Percentiles rank a stretch among this genome's conserved stretches.
Conservation (phyloP, 2,113 vertebrate species). For the Barbus barbus region DNA sequence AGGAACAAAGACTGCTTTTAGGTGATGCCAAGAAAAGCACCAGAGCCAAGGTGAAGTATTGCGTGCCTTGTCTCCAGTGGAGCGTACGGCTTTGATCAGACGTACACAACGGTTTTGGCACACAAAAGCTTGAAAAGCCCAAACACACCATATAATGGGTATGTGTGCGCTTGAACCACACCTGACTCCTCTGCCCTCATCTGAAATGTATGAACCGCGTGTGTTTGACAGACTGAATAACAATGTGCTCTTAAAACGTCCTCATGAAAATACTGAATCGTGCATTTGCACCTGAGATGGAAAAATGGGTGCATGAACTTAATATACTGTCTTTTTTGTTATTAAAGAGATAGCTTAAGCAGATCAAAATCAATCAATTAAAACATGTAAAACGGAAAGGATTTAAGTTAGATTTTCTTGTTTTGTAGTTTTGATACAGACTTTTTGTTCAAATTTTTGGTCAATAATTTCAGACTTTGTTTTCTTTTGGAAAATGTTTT, state of each 20-base stretch:
- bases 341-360: neutral
- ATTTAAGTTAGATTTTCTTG: neutral
- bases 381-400: neutral
- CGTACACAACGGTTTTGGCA: constrained; percentile 33
- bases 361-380: neutral
- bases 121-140: constrained; percentile 17
- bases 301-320: neutral
- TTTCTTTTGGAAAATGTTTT: too few relatives aligned
- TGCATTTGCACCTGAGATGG: neutral
- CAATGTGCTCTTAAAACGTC: constrained; percentile 20
- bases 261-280: neutral
- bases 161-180: neutral
- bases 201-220: neutral
- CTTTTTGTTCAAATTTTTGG: too few relatives aligned
- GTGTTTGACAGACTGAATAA: constrained; percentile 14
- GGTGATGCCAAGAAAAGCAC: constrained; percentile 51
- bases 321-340: neutral
- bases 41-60: constrained; percentile 45
- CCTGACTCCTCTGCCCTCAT: constrained; percentile 22
- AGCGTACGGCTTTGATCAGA: constrained; percentile 42
- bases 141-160: constrained; percentile 26
- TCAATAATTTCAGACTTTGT: too few relatives aligned
- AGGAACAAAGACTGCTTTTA: constrained; percentile 53
- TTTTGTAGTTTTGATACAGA: neutral
- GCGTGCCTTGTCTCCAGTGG: constrained; percentile 41